Evolutionary conservation across 2,888 invertebrate species (phyloP).

Genomic region (Agrochola litura): DNA sequence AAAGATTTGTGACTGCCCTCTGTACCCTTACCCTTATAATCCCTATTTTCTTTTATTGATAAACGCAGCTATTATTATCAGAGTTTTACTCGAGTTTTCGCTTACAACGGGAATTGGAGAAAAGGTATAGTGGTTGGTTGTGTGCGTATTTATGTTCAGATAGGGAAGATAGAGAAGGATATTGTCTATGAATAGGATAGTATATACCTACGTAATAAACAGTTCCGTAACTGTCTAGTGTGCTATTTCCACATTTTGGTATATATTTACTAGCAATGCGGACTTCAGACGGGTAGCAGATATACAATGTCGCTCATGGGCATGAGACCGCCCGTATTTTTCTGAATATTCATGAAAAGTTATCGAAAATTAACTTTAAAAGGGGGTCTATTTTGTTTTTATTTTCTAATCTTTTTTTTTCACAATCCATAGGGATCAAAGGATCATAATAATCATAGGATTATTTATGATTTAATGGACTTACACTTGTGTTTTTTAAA

Average conservation of each 20-base stretch:
- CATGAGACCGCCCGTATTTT: too few relatives aligned
- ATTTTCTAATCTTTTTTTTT: too few relatives aligned
- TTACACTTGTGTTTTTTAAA: too few relatives aligned
- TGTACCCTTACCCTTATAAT: conserved; percentile 71
- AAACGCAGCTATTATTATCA: conserved; percentile 68
- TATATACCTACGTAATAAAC: not conserved
- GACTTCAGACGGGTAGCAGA: too few relatives aligned
- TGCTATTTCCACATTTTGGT: not conserved
- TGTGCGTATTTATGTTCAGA: conserved; percentile 2
- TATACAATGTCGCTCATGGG: too few relatives aligned
- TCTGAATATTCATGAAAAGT: too few relatives aligned
- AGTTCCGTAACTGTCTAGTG: not conserved
- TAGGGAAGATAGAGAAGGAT: not conserved
- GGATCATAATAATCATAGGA: too few relatives aligned
- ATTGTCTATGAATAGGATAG: not conserved
- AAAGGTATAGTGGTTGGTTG: conserved; percentile 3
- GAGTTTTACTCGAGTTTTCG: conserved; percentile 63
- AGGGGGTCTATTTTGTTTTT: too few relatives aligned
- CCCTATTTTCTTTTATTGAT: conserved; percentile 75
- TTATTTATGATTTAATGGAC: too few relatives aligned
- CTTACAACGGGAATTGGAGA: conserved; percentile 43
- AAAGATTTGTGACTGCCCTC: conserved; percentile 77
- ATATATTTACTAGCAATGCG: too few relatives aligned
- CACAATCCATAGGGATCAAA: too few relatives aligned
- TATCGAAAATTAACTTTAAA: too few relatives aligned